Base-by-base conservation (phyloP, 2,113 vertebrate genomes). In the Gallinago jamesoni region DNA sequence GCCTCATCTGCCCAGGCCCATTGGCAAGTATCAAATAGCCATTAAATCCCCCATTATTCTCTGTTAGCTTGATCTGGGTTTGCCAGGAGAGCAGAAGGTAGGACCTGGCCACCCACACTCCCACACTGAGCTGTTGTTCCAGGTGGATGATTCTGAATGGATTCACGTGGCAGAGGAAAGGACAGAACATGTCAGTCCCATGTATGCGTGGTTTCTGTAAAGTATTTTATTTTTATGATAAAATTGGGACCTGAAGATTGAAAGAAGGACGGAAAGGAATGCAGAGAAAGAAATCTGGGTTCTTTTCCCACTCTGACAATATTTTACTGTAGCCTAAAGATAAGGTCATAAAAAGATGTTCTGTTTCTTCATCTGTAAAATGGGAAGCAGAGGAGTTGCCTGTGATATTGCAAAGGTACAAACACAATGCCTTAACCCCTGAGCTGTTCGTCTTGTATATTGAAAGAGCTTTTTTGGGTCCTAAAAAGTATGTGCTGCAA, bases 341-440 rank as follows among this genome's bases (percentile, higher is more conserved):
- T 19, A 77, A 66, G 31, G 45, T 84, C 53, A 55, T 91, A 48
- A 82, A 82, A 75, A 11, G 0, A 23, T 52, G 17, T 8, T 67
- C 21, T 28, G 3, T 59, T 74, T 88, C 84, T 72, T 87, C 30
- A 31, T 69, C 59, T 74, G 50, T 48, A 81, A 93, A 85, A 83
- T 53, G 43, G 74, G 95, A 90, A 84, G 45, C 82, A 93, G 55
- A 85, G 14, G 17, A 52, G 21, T 59, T 91, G 16, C 25, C 56
- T 72, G 27, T 2, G 3, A 47, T 78, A 45, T n/a, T 70, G 63
- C 2, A 4, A 52, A 79, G 30, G 23, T 60, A 25, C 10, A 22
- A 19, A 53, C 1, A 1, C 64, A 48, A 76, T 82, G 10, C 28
- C 16, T 16, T 66, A 30, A 12, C 20, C 27, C 33, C 92, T 52